A percentile compares a stretch with the other conserved stretches of the same genome.
phyloP scores from a whole-genome alignment of 2,113 vertebrate genomes.

The Chaenocephalus aceratus region DNA sequence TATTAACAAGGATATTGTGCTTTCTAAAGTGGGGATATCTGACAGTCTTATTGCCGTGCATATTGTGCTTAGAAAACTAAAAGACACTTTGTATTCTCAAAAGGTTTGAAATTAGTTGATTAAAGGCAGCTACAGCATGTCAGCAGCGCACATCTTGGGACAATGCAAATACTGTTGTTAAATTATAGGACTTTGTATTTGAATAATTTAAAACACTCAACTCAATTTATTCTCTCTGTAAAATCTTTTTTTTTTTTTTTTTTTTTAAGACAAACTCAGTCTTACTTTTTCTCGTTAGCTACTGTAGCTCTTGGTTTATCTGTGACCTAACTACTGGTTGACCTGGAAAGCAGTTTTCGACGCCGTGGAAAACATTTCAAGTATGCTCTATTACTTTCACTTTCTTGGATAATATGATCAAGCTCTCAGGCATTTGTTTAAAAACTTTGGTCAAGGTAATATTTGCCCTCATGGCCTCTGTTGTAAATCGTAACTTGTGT shows the following conservation, averaged over 20 bases:
- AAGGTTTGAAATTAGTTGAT: neutral
- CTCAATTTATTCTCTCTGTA: no score
- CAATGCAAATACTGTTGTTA: neutral
- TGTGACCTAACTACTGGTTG: neutral
- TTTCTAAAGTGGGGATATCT: neutral
- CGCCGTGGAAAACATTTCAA: neutral
- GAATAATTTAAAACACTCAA: no score
- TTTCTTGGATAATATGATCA: neutral
- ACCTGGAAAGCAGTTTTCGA: neutral
- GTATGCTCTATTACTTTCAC: neutral
- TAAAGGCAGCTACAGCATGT: no score
- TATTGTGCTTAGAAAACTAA: neutral
- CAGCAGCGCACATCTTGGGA: neutral
- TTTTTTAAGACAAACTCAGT: no score
- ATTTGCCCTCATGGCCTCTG: neutral
- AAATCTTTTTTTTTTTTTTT: neutral
- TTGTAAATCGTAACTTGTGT: neutral
- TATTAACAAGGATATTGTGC: neutral
- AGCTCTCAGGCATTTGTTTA: slow-evolving; percentile 6
- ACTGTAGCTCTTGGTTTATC: neutral
- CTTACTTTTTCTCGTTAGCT: neutral
- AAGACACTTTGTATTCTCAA: neutral
- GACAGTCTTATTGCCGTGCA: no score
- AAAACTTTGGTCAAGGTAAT: neutral
- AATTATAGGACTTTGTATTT: neutral